Base-by-base conservation (phyloP, 37 sponge, comb jelly and placozoan genomes). In the Theonella swinhoei region DNA sequence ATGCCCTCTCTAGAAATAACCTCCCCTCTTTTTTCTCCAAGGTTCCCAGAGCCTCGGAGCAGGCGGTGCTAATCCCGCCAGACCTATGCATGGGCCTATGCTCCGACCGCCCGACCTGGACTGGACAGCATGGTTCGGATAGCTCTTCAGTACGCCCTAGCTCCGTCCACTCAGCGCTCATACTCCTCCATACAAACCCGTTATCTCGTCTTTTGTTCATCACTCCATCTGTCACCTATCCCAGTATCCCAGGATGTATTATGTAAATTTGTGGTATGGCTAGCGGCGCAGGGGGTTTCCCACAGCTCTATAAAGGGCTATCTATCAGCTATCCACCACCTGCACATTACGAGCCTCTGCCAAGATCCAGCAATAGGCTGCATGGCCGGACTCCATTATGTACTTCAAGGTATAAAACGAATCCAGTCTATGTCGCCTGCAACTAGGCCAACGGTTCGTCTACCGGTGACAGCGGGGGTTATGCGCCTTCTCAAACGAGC, bases 261-360 rank as follows among this genome's bases (percentile, higher is more conserved):
- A 34, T 68, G 58, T 31, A 28, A 40, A 36, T 88, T 81, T 28
- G 54, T 47, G 11, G 83, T 83, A 2, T 82, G 54, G 29, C 54
- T 83, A 38, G 77, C 42, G 4, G 26, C 63, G 4, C 39, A 73
- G 54, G 58, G 64, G 1, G 65, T 71, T 24, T 26, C 61, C 19
- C n/a, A 39, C 74, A 30, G 58, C 19, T 80, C 88, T 29, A 74
- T 72, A 1, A 78, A 87, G 34, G 58, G 60, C 14, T 88, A 88
- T 58, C 68, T 82, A 2, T 0, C 88, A 30, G 82, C 60, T 7
- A 64, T 88, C 19, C 33, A 83, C 14, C 58, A 83, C 70, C 22
- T 80, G 70, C 81, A 80, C 2, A 69, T 80, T 31, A 38, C 42
- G 36, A 17, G 26, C 19, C 54, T 32, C 9, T 23, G 33, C 39